Evolutionary conservation across 2,113 vertebrate species (phyloP).

Genomic region (Probosciger aterrimus): DNA sequence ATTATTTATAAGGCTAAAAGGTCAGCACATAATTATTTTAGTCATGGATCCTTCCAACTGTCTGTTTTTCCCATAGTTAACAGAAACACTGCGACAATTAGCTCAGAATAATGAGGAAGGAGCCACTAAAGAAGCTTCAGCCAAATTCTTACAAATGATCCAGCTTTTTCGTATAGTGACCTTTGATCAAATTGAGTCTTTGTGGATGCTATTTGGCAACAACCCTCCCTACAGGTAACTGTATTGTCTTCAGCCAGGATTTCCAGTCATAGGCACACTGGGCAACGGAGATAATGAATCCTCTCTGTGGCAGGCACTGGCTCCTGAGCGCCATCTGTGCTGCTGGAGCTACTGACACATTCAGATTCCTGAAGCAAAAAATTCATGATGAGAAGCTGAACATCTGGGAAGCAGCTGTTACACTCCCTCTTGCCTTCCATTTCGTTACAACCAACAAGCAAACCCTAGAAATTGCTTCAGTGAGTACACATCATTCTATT

Average conservation of each 20-base stretch:
- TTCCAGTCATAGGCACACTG: not conserved
- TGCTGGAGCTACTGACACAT: conserved; percentile 68
- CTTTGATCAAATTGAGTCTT: conserved; percentile 66
- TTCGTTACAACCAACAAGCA: conserved; percentile 68
- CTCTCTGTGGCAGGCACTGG: conserved; percentile 72
- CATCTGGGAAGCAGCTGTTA: conserved; percentile 59
- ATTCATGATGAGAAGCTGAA: conserved; percentile 69
- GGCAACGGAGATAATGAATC: not conserved
- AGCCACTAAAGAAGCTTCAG: conserved; percentile 62
- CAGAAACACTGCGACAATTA: conserved; percentile 71
- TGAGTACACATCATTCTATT: conserved; percentile 6
- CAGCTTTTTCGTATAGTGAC: conserved; percentile 73
- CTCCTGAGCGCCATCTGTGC: conserved; percentile 76
- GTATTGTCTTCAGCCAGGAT: not conserved
- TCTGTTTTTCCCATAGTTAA: conserved; percentile 65
- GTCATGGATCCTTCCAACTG: not conserved
- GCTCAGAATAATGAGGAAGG: conserved; percentile 66
- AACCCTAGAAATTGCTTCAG: conserved; percentile 69
- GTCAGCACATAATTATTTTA: not conserved
- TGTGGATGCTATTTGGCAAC: conserved; percentile 72
- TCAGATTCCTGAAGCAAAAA: conserved; percentile 77
- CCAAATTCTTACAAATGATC: conserved; percentile 73
- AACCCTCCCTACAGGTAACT: conserved; percentile 34
- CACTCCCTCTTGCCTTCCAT: conserved; percentile 70
- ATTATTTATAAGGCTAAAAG: not conserved